These are phyloP conservation scores for Amblyornis subalaris DNA, from an alignment of 2,113 vertebrate genomes.

Conservation along the genomic window DNA sequence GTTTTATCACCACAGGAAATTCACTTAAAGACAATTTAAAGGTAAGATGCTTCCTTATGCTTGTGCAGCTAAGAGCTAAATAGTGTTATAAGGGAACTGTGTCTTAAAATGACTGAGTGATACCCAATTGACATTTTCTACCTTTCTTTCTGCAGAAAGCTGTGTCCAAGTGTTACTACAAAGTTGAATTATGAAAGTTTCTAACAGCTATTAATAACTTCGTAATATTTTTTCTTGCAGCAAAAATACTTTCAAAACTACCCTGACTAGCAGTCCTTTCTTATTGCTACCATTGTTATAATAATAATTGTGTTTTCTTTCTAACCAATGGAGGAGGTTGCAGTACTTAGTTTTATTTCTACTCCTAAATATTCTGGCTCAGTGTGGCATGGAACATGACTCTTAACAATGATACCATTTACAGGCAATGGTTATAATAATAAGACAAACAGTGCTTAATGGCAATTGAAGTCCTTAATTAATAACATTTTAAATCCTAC, in stretches of 20 bases:
- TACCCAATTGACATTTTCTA: neutral
- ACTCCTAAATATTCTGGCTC: slow-evolving; percentile 10
- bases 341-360: neutral
- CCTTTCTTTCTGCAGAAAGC: neutral
- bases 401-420: neutral
- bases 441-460: neutral
- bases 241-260: neutral
- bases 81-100: neutral
- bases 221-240: neutral
- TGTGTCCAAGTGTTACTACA: neutral
- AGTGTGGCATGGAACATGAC: neutral
- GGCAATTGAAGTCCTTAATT: slow-evolving; percentile 8
- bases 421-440: neutral
- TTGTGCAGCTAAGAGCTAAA: neutral
- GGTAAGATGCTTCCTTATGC: neutral
- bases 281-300: neutral
- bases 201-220: neutral
- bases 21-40: slow-evolving; percentile 13
- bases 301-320: neutral
- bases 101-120: neutral
- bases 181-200: neutral
- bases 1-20: neutral
- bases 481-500: slow-evolving; percentile 2
- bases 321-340: neutral
- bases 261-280: neutral